phyloP scores from a whole-genome alignment of 2,113 vertebrate species.

The Mormoops blainvillei region DNA sequence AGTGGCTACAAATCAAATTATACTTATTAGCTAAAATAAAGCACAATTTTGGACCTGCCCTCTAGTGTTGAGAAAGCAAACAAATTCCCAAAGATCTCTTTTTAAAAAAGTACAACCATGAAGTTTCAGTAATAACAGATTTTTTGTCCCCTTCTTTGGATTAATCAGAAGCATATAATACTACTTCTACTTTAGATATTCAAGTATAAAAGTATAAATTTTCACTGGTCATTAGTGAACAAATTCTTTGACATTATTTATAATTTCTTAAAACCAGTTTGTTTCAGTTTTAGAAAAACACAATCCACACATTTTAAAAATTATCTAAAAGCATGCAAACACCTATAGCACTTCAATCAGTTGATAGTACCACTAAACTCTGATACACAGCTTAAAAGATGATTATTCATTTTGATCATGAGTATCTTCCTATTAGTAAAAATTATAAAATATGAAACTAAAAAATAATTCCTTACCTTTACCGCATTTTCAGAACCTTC shows the following conservation, averaged over 20 bases:
- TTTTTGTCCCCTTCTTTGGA: background rate
- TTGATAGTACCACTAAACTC: background rate
- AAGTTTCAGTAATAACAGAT: constrained; percentile 34
- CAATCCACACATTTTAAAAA: background rate
- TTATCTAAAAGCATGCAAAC: background rate
- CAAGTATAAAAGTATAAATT: background rate
- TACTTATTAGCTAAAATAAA: constrained; percentile 76
- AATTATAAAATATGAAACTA: constrained; percentile 69
- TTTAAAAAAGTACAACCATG: constrained; percentile 40
- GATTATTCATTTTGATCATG: constrained; percentile 79
- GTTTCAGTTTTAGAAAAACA: constrained; percentile 20
- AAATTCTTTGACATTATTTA: constrained; percentile 48
- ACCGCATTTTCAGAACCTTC: constrained; percentile 91
- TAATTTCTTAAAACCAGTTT: constrained; percentile 32
- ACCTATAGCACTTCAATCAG: background rate
- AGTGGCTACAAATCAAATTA: constrained; percentile 73
- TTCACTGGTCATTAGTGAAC: background rate
- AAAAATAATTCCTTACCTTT: constrained; percentile 81
- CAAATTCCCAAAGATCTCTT: constrained; percentile 62
- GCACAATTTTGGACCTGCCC: constrained; percentile 84
- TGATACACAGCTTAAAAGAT: constrained; percentile 60
- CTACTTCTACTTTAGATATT: constrained; percentile 17
- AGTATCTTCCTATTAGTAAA: constrained; percentile 79
- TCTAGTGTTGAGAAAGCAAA: constrained; percentile 87
- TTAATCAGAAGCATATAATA: background rate